A percentile compares a stretch with the other conserved stretches of the same genome.
phyloP scores from a whole-genome alignment of 2,888 invertebrate species.

The Diachrysia chrysitis region DNA sequence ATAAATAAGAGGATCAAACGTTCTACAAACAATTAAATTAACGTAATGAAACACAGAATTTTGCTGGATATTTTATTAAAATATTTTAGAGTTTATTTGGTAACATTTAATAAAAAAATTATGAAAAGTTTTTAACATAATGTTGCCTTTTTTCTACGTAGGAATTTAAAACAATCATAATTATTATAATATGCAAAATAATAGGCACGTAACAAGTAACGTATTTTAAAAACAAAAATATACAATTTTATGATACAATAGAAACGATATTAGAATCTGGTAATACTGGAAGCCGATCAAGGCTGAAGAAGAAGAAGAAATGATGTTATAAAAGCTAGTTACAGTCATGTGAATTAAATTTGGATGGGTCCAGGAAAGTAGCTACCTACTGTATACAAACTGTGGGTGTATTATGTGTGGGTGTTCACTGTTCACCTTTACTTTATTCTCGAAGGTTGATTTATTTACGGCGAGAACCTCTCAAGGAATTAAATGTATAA shows the following conservation, averaged over 20 bases:
- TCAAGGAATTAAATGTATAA: background rate
- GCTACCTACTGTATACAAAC: background rate
- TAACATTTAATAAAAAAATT: too few species aligned
- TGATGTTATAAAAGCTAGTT: background rate
- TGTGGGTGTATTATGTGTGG: conserved; percentile 2
- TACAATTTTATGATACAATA: background rate
- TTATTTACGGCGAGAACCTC: background rate
- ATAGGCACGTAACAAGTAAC: too few species aligned
- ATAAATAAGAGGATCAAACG: conserved; percentile 2
- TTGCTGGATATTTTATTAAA: background rate
- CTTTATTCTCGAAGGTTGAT: background rate
- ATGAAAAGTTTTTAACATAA: too few species aligned
- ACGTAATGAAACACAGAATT: background rate
- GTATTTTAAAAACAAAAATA: background rate
- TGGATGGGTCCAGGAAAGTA: background rate
- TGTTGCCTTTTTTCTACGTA: too few species aligned
- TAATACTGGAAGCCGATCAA: too few species aligned
- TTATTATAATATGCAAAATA: too few species aligned
- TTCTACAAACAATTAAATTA: background rate
- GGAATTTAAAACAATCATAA: too few species aligned
- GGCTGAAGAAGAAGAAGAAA: too few species aligned
- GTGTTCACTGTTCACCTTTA: background rate
- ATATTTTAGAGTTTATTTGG: background rate
- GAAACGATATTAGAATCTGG: background rate
- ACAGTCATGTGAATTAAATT: background rate